These are phyloP conservation scores for Alauda arvensis DNA, from an alignment of 2,797 vertebrate species.

Conservation along the genomic window DNA sequence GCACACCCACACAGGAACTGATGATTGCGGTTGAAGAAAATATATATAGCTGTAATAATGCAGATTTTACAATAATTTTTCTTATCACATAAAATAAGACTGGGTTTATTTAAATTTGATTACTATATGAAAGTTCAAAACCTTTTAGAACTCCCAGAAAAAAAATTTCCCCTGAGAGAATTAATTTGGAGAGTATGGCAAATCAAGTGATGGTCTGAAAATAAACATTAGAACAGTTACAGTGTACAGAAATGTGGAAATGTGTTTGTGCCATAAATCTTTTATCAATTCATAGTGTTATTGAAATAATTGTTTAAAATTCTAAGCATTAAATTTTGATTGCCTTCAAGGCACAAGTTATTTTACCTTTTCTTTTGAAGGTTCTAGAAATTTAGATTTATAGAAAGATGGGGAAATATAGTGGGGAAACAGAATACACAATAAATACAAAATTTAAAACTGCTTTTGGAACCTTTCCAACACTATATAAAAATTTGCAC, in stretches of 20 bases:
- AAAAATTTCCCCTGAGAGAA: neutral
- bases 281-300: neutral
- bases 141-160: neutral
- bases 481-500: neutral
- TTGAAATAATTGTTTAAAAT: neutral
- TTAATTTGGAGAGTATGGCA: neutral
- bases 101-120: neutral
- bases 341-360: neutral
- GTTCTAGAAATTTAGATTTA: conserved; percentile 15
- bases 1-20: neutral
- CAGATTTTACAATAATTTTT: neutral
- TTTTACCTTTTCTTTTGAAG: neutral
- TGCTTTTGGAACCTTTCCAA: conserved; percentile 18
- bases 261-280: neutral
- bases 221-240: neutral
- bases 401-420: neutral
- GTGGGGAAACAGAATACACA: neutral
- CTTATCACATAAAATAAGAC: neutral
- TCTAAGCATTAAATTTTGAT: neutral
- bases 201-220: neutral
- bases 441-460: conserved; percentile 3
- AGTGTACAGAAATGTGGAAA: neutral
- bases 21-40: neutral
- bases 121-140: neutral
- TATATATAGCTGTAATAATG: neutral